These are phyloP conservation scores for Ditylenchus dipsaci DNA, from an alignment of 1,140 invertebrate genomes.

Conservation along the genomic window DNA sequence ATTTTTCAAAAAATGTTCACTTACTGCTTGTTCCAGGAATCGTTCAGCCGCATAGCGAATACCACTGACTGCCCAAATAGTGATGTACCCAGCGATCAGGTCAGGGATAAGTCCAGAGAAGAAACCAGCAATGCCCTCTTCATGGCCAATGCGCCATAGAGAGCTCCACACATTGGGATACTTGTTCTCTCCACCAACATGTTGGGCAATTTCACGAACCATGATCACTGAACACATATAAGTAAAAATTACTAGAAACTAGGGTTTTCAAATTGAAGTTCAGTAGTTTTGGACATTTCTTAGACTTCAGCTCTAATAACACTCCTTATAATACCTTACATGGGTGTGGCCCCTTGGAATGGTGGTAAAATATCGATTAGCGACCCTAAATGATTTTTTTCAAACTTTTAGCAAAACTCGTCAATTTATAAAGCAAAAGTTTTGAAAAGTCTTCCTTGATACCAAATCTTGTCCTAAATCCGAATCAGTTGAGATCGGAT, in stretches of 20 bases:
- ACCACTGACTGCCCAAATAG: constrained; percentile 40
- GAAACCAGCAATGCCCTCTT: constrained; percentile 49
- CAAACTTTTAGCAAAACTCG: too few relatives aligned
- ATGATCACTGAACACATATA: constrained; percentile 41
- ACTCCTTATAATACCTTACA: too few relatives aligned
- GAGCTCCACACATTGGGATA: constrained; percentile 31
- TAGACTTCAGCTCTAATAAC: too few relatives aligned
- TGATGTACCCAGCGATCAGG: constrained; percentile 41
- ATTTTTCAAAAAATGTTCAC: background rate
- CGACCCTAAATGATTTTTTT: too few relatives aligned
- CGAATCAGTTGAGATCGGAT: too few relatives aligned
- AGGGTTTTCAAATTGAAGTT: background rate
- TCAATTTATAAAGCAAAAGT: too few relatives aligned
- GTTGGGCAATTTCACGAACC: constrained; percentile 54
- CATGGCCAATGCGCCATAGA: constrained; percentile 40
- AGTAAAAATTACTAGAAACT: background rate
- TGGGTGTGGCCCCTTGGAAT: constrained; percentile 4
- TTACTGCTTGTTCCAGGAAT: constrained; percentile 10
- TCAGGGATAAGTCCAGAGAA: constrained; percentile 52
- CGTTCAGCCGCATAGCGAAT: constrained; percentile 41
- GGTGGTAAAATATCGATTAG: background rate
- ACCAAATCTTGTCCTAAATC: too few relatives aligned
- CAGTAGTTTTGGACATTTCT: too few relatives aligned
- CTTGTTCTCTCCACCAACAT: constrained; percentile 50
- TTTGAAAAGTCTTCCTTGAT: too few relatives aligned